phyloP scores from a whole-genome alignment of 2,888 invertebrate species.

The Lasius fuliginosus region DNA sequence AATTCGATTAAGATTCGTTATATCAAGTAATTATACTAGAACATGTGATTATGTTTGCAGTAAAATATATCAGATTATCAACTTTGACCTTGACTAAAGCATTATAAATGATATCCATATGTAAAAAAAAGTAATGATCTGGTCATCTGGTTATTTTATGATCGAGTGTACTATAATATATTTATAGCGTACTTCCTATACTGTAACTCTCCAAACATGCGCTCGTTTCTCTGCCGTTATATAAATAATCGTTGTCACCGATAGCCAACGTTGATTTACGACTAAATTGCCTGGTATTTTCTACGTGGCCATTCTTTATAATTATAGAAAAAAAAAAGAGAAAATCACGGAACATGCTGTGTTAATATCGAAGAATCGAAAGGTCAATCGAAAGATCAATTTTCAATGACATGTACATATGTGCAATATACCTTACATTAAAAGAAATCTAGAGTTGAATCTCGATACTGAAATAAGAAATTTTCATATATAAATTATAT shows the following conservation, averaged over 20 bases:
- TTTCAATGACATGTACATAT: background rate
- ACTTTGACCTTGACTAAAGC: background rate
- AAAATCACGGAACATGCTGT: background rate
- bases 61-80: slow-evolving; percentile 13
- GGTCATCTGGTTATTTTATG: slow-evolving; percentile 45
- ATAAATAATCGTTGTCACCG: slow-evolving; percentile 56
- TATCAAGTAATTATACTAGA: background rate
- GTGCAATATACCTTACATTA: background rate
- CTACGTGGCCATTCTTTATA: slow-evolving; percentile 38
- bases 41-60: background rate
- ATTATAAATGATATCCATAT: slow-evolving; percentile 7
- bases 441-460: background rate
- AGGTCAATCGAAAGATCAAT: slow-evolving; percentile 9
- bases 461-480: background rate
- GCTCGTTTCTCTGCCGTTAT: slow-evolving; percentile 37
- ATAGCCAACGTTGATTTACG: slow-evolving; percentile 49
- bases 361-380: slow-evolving; percentile 8
- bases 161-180: slow-evolving; percentile 33
- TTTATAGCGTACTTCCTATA: slow-evolving; percentile 43
- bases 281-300: slow-evolving; percentile 42
- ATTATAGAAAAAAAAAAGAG: slow-evolving; percentile 27
- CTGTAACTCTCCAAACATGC: slow-evolving; percentile 29
- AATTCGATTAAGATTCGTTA: background rate
- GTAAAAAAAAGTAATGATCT: slow-evolving; percentile 17
- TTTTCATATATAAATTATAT: background rate